Evolutionary conservation across 2,888 invertebrate genomes (phyloP), one percentile per base, ranked within the genome.

Genomic region (Nycteola revayana): DNA sequence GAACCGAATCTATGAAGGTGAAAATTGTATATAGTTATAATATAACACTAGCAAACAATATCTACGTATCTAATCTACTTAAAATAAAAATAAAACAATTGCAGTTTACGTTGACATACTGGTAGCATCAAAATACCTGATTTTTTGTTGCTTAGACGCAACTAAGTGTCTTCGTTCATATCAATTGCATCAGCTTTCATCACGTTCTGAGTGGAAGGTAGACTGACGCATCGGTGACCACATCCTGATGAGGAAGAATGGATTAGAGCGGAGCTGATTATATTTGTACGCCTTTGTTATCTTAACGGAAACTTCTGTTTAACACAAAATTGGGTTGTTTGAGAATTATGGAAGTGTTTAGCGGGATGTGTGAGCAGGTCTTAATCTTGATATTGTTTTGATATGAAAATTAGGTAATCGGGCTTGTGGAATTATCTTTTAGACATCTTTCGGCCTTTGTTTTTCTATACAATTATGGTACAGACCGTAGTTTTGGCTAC

Each of bases 201-300:
- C 28, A 48, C 44, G 57, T 50, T 67, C 54, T 53, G 48, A 49
- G 45, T 46, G 48, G 47, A 50, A 50, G 61, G 36, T 51, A 34
- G 33, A 25, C 23, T 75, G 75, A 75, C 73, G 61, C 73, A 73
- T 36, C 52, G 60, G 69, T 82, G 79, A 79, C 42, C 49, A 58
- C 65, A 64, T 71, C 68, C 50, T 43, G 61, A 59, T 52, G 75
- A 79, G 82, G 81, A 83, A 80, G 75, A 67, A 51, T 49, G 73
- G 79, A 75, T 81, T 75, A 74, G 34, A 30, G 36, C 57, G 58
- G 46, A 49, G 37, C 21, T 21, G 21, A 14, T 14, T 5, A 27
- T 51, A 48, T 58, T 45, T 58, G 55, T 44, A 29, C 51, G 36
- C 42, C 47, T 49, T 55, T 48, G 52, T 55, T 49, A 29, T 44